phyloP scores from a whole-genome alignment of 2,888 invertebrate genomes.

The Cryptocephalus primarius region DNA sequence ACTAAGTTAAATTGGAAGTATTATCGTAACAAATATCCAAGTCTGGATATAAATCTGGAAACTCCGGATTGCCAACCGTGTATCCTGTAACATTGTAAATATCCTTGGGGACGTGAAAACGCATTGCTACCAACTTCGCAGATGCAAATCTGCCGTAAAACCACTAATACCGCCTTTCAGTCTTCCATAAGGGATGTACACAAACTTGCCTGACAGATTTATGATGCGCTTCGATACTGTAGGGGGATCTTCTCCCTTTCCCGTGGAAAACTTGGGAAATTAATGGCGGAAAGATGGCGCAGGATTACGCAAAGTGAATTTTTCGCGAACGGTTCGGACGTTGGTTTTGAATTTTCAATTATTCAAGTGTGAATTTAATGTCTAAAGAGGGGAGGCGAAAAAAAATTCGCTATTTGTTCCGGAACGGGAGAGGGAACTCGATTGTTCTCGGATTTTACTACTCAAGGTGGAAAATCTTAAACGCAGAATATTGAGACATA shows the following conservation, averaged over 20 bases:
- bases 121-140: slow-evolving; percentile 31
- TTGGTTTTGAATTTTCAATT: too few relatives aligned
- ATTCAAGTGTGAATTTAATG: too few relatives aligned
- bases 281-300: too few relatives aligned
- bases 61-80: slow-evolving; percentile 18
- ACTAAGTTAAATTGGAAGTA: slow-evolving; percentile 9
- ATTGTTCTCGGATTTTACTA: too few relatives aligned
- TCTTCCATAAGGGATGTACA: slow-evolving; percentile 25
- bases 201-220: slow-evolving; percentile 30
- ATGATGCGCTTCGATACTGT: slow-evolving; percentile 27
- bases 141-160: slow-evolving; percentile 35
- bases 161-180: slow-evolving; percentile 31
- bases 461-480: too few relatives aligned
- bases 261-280: neutral
- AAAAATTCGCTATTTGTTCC: too few relatives aligned
- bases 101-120: slow-evolving; percentile 27
- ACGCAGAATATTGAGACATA: too few relatives aligned
- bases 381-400: too few relatives aligned
- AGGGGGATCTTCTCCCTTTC: slow-evolving; percentile 9
- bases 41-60: slow-evolving; percentile 23
- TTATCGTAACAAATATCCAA: slow-evolving; percentile 6
- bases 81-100: slow-evolving; percentile 24
- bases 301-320: too few relatives aligned
- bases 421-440: too few relatives aligned
- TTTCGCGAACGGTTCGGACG: too few relatives aligned